Conservation (phyloP, 2,113 vertebrate genomes). For the Craseonycteris thonglongyai region DNA sequence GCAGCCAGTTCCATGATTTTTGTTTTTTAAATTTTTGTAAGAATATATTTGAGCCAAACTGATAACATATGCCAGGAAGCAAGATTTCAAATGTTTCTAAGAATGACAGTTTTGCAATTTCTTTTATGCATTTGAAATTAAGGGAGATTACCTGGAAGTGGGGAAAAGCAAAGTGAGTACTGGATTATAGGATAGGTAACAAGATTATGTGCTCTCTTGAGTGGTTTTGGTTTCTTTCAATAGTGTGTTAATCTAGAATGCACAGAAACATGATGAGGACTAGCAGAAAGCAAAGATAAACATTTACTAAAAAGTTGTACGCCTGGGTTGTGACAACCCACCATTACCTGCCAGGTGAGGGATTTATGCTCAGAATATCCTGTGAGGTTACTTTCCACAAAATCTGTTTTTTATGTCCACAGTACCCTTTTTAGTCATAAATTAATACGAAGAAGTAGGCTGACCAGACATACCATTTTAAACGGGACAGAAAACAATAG, state of each 20-base stretch:
- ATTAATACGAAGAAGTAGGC: too few species aligned
- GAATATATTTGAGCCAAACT: not conserved
- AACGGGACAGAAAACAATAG: too few species aligned
- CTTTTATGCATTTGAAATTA: not conserved
- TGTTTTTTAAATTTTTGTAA: not conserved
- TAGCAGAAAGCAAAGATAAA: not conserved
- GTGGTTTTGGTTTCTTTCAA: not conserved
- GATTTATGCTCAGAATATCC: not conserved
- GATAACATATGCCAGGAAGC: not conserved
- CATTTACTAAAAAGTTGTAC: not conserved
- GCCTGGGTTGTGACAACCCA: not conserved
- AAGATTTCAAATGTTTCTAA: not conserved
- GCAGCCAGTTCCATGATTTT: not conserved
- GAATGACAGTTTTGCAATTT: not conserved
- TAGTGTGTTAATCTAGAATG: not conserved
- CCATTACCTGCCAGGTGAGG: not conserved
- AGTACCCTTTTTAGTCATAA: too few species aligned
- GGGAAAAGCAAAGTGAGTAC: not conserved
- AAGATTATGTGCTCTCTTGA: not conserved
- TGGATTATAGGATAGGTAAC: not conserved
- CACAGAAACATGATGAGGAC: not conserved
- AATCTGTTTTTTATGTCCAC: too few species aligned
- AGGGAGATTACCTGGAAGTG: not conserved
- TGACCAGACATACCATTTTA: too few species aligned
- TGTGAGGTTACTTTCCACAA: not conserved